Evolutionary conservation across 2,113 vertebrate genomes (phyloP).

Genomic region (Phrynosoma blainvillii): DNA sequence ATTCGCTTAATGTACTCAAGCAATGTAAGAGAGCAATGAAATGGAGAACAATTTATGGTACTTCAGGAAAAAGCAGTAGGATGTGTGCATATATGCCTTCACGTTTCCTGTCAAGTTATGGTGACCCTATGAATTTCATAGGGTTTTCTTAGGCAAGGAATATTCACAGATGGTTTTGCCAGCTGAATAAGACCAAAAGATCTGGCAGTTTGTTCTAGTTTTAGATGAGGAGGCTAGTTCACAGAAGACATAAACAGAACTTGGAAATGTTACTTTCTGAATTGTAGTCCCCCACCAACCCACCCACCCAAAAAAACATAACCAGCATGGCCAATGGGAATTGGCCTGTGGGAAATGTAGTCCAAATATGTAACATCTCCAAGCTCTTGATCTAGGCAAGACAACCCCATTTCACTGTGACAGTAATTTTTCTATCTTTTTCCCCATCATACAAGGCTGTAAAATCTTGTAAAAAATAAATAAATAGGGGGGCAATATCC

Average conservation of each 20-base stretch:
- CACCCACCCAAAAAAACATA: too few relatives aligned
- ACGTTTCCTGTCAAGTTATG: too few relatives aligned
- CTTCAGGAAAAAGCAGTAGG: slow-evolving; percentile 55
- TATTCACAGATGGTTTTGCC: too few relatives aligned
- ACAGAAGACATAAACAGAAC: slow-evolving; percentile 11
- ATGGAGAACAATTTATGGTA: slow-evolving; percentile 64
- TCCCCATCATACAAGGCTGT: background rate
- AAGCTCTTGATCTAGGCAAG: background rate
- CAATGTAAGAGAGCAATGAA: slow-evolving; percentile 59
- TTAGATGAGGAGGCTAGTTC: background rate
- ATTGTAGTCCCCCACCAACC: too few relatives aligned
- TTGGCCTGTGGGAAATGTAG: too few relatives aligned
- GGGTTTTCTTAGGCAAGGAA: too few relatives aligned
- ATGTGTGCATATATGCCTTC: background rate
- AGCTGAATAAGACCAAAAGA: too few relatives aligned
- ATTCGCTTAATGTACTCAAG: slow-evolving; percentile 37
- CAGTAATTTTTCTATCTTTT: background rate
- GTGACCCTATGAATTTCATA: too few relatives aligned
- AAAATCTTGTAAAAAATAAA: background rate
- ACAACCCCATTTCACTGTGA: slow-evolving; percentile 22
- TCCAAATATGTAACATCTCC: too few relatives aligned
- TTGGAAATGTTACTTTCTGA: too few relatives aligned
- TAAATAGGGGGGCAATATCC: too few relatives aligned
- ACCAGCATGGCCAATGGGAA: too few relatives aligned
- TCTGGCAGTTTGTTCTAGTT: slow-evolving; percentile 19